Base-by-base conservation (phyloP, 2,113 vertebrate genomes). In the Verasper variegatus region DNA sequence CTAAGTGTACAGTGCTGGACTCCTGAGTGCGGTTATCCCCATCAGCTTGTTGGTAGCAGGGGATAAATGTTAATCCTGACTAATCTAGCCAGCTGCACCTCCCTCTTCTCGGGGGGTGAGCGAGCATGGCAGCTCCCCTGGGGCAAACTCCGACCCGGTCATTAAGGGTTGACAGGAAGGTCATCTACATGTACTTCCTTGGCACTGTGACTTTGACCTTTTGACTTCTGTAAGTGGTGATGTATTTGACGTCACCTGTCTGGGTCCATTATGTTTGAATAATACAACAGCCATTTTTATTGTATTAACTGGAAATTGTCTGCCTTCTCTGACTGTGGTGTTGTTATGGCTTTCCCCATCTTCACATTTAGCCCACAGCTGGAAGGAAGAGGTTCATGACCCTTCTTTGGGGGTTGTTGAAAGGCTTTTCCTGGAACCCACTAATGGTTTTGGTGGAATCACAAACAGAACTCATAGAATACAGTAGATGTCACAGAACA, bases 11-110 rank as follows among this genome's bases (percentile, higher is more conserved):
- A 82, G 79, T 2, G 12, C 72, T 68, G 63, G 49, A 60, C 82
- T 64, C 74, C 71, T 80, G 72, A 85, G 9, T 71, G 75, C 57
- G 54, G 77, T 86, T 78, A 85, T 89, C 71, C 71, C 59, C 86
- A 80, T 88, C 78, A 71, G 78, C 65, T 81, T 83, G 75, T 84
- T 76, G 1, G 71, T 84, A 84, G 80, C 68, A 72, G 68, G 49
- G 78, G 84, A 90, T 90, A 71, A 90, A 85, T 63, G 70, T 45
- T 91, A 92, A 92, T 89, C 88, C 81, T 59, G 56, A 83, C 73
- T 90, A 92, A 92, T 91, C 86, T 82, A 74, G 27, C 86, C 69
- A 81, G 74, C 56, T 85, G 86, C 85, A 86, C 84, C 78, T 84
- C 85, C 62, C 55, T 58, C 64, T 64, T 81, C 82, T 73, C 3